Conservation (phyloP, 2,888 invertebrate genomes). For the Heliconius cydno region DNA sequence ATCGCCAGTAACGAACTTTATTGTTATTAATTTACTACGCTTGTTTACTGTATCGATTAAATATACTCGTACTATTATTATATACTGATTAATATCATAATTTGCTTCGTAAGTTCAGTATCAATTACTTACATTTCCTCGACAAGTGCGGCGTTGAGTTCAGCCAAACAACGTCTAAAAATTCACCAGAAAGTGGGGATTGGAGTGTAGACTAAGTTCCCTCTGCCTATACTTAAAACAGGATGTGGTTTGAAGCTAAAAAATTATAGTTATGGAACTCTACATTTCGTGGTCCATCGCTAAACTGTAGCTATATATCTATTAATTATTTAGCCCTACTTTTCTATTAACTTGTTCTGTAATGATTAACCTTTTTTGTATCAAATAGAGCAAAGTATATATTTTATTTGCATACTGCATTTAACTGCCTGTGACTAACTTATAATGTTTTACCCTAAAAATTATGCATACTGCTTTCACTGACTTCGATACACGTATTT, state of each 20-base stretch:
- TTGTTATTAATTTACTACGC: too few species aligned
- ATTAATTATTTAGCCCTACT: neutral
- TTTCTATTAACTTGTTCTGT: neutral
- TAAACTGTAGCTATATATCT: too few species aligned
- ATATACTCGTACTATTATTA: too few species aligned
- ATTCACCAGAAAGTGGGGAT: neutral
- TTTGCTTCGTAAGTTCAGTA: neutral
- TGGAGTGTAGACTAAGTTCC: neutral
- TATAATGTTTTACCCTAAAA: neutral
- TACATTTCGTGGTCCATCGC: neutral
- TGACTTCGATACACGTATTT: neutral
- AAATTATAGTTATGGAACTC: neutral
- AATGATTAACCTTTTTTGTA: too few species aligned
- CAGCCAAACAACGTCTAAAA: neutral
- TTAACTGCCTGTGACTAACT: neutral
- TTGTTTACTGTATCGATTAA: neutral
- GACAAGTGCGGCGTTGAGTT: neutral
- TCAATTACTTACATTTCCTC: too few species aligned
- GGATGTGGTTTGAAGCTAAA: neutral
- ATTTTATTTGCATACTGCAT: slow-evolving; percentile 1
- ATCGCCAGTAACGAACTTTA: neutral
- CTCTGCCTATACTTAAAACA: neutral
- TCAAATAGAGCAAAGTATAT: neutral
- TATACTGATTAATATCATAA: too few species aligned
- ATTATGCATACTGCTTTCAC: slow-evolving; percentile 1